These are phyloP conservation scores for Gambusia affinis DNA, from an alignment of 2,113 vertebrate genomes.

Conservation along the genomic window DNA sequence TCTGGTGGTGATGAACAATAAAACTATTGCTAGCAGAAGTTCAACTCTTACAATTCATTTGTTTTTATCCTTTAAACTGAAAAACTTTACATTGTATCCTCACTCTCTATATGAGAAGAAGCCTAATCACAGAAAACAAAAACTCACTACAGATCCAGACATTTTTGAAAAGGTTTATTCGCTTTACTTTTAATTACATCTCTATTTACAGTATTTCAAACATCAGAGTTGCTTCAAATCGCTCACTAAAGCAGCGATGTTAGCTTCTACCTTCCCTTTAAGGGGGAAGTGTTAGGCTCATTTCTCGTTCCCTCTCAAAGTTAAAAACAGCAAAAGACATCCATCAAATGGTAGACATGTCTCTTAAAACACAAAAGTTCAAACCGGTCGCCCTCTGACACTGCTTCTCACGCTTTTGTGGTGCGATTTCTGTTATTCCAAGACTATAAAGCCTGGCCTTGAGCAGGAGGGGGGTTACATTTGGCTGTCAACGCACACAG, in stretches of 20 bases:
- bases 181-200: slow-evolving; percentile 73
- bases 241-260: slow-evolving; percentile 38
- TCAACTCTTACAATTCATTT: no score
- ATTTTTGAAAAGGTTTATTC: slow-evolving; percentile 72
- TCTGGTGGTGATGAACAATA: slow-evolving; percentile 38
- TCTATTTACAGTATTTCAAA: slow-evolving; percentile 73
- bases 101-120: background rate
- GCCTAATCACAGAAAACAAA: background rate
- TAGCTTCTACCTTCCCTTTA: slow-evolving; percentile 6
- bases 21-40: background rate
- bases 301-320: background rate
- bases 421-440: background rate
- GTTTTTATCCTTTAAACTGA: background rate
- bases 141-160: background rate
- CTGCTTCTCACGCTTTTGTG: background rate
- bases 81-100: background rate
- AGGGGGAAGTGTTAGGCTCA: slow-evolving; percentile 20
- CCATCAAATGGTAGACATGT: background rate
- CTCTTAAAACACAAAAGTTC: background rate
- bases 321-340: slow-evolving; percentile 10
- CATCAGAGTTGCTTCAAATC: slow-evolving; percentile 34
- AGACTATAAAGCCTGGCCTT: background rate
- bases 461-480: background rate
- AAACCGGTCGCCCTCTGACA: background rate
- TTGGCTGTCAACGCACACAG: background rate